These are phyloP conservation scores for Rhinichthys osculus DNA, from an alignment of 2,797 vertebrate genomes.

Conservation along the genomic window DNA sequence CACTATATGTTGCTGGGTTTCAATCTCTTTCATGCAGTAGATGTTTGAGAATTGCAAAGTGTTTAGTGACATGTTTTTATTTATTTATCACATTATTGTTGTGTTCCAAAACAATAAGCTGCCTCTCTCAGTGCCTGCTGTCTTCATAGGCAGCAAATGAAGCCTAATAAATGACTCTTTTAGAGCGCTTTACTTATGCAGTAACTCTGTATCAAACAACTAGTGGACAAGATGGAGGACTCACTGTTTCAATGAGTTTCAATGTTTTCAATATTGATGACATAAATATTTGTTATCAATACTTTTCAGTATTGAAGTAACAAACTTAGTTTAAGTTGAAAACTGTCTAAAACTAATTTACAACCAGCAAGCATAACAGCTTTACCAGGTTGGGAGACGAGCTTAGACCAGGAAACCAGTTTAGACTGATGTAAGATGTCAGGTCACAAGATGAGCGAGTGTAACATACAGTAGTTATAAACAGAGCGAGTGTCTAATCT, in stretches of 20 bases:
- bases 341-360: not conserved
- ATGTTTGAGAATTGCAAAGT: not conserved
- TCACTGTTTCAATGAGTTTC: not conserved
- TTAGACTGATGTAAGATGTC: not conserved
- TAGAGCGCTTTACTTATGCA: not conserved
- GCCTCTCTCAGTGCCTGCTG: conserved; percentile 6
- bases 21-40: not conserved
- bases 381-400: not conserved
- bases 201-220: not conserved
- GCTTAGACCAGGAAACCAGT: not conserved
- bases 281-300: no score
- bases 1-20: no score
- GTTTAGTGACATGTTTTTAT: not conserved
- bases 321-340: no score
- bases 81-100: not conserved
- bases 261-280: no score
- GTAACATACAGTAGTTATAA: no score
- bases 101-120: conserved; percentile 48
- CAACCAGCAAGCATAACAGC: not conserved
- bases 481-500: not conserved
- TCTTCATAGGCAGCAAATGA: not conserved
- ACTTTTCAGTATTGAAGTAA: no score
- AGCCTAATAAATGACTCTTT: not conserved
- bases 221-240: not conserved
- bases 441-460: not conserved